Base-by-base conservation (phyloP, 2,113 vertebrate genomes). In the Piaya cayana region DNA sequence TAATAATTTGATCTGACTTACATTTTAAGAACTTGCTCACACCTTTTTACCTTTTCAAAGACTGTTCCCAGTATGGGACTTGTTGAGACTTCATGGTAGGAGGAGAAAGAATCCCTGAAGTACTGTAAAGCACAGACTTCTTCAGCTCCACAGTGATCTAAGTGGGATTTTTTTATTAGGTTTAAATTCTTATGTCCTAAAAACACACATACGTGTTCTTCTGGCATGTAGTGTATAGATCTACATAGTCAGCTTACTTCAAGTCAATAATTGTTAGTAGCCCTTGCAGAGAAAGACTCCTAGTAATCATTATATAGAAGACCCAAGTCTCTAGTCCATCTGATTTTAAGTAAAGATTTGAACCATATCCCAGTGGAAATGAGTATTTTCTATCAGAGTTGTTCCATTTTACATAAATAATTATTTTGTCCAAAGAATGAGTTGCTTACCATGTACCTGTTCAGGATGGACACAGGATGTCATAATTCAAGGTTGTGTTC, bases 401-500 rank as follows among this genome's bases (percentile, higher is more conserved):
- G 18, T 63, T 78, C 34, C 5, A 5, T 65, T 85, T 82, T 55
- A 29, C 3, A 1, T 22, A 72, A 56, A 47, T 37, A 53, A 78
- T 74, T 85, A 37, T 42, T 92, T 89, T 55, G 8, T 23, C 29
- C 5, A 72, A 58, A 77, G 39, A 77, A 29, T 11, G 7, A 26
- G 13, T 52, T 83, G 43, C 39, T 88, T 53, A 26, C 88, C 26
- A 4, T 1, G 1, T 76, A 43, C 32, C 36, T 47, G 55, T 42
- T 29, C 12, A 42, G 63, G 70, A 22, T 9, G n/a, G 37, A 39
- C 8, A 39, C 7, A 27, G 29, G 37, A 64, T 1, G 0, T 30
- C 20, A 10, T 71, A 1, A 3, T 58, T 79, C 49, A 60, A 43
- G 45, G 45, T 47, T 0, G 0, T 16, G 7, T 26, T n/a, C 22